Evolutionary conservation across 2,888 invertebrate genomes (phyloP), one percentile per base, ranked within the genome.

Genomic region (Steinernema hermaphroditum): DNA sequence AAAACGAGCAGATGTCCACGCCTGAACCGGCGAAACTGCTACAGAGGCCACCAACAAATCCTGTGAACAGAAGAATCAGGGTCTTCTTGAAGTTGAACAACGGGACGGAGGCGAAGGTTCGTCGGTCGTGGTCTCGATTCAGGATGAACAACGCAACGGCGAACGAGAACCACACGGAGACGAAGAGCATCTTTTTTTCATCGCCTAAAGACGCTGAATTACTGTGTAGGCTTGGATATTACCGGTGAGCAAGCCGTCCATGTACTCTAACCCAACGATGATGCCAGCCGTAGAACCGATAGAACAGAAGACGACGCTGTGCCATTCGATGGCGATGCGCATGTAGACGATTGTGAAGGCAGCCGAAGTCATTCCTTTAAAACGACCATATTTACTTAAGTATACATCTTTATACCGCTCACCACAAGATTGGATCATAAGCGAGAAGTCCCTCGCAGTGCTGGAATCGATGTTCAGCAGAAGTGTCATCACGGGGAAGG

Each of bases 11-110:
- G 19, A 86, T 83, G 72, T 85, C 85, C 16, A 86, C 78, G 0
- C 86, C 85, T 43, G 74, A 76, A 19, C 85, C 85, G n/a, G 82
- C 76, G 34, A 86, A 80, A 8, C 85, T 80, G n/a, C 84, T 78
- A 68, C 81, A 81, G 9, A 84, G 54, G 9, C 85, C 85, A 70
- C 85, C 85, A 49, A 82, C 22, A 29, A 86, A 73, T 12, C 85
- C 85, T 6, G 80, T 80, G 12, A 75, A 9, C 19, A 85, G 41
- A 24, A 85, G 76, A 2, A 86, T 75, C 8, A 72, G 0, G 1
- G 71, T 75, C 41, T 80, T 82, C 77, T 79, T 80, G 46, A 50
- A 72, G 32, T 50, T 76, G 62, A 75, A 75, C 69, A 77, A 19
- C 49, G 69, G 75, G 68, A 85, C 84, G 12, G 62, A 43, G 32